Percentiles rank a stretch among this genome's conserved stretches.
Conservation (phyloP, 1,140 invertebrate species). For the Lerema accius region DNA sequence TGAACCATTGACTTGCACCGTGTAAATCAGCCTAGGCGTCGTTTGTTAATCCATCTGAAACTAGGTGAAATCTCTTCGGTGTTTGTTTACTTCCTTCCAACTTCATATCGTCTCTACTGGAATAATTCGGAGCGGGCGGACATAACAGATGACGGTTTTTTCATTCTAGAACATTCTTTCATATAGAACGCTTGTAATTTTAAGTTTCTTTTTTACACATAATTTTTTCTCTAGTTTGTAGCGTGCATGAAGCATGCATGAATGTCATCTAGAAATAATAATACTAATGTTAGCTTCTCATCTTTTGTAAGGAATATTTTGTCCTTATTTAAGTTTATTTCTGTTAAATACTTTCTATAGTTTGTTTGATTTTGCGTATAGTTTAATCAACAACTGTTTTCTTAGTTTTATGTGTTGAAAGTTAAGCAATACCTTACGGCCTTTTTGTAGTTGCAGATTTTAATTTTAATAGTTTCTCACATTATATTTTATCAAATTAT, state of each 20-base stretch:
- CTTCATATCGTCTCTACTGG: background rate
- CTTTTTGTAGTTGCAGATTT: too few relatives aligned
- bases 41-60: background rate
- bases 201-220: too few relatives aligned
- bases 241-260: background rate
- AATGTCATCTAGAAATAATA: background rate
- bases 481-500: too few relatives aligned
- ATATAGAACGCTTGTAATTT: background rate
- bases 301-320: background rate
- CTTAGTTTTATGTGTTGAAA: too few relatives aligned
- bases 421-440: too few relatives aligned
- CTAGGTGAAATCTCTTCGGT: background rate
- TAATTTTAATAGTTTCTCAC: background rate
- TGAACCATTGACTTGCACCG: background rate
- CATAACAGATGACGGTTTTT: slow-evolving; percentile 3
- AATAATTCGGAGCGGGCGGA: slow-evolving; percentile 3
- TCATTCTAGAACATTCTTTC: background rate
- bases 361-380: too few relatives aligned
- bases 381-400: too few relatives aligned
- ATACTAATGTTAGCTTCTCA: background rate
- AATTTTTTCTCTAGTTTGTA: background rate
- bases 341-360: too few relatives aligned
- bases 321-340: too few relatives aligned
- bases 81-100: background rate
- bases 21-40: background rate